Evolutionary conservation across 2,113 vertebrate genomes (phyloP).

Genomic region (Tautogolabrus adspersus): DNA sequence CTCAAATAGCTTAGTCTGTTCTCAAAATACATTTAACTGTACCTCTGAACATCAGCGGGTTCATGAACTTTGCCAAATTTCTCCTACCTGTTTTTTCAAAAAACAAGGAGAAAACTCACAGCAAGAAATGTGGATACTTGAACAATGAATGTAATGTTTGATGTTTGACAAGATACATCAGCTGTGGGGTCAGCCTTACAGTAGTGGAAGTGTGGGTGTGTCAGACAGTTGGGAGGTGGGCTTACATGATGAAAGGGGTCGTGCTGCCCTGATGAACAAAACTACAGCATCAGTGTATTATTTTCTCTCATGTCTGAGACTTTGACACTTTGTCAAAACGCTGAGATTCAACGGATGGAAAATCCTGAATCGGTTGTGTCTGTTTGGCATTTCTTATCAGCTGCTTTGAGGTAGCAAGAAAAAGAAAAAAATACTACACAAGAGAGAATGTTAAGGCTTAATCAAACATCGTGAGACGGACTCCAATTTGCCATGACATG

Average conservation of each 20-base stretch:
- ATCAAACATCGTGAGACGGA: constrained; percentile 50
- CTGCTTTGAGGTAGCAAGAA: constrained; percentile 4
- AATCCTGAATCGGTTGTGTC: constrained; percentile 34
- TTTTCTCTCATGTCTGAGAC: constrained; percentile 9
- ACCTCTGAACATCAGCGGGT: neutral
- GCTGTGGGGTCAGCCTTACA: constrained; percentile 24
- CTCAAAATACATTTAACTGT: too few relatives aligned
- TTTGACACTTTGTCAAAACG: constrained; percentile 7
- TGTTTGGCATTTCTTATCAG: constrained; percentile 26
- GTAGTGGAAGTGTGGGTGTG: constrained; percentile 46
- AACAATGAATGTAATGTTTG: neutral
- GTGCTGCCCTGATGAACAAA: constrained; percentile 60
- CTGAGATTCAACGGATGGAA: constrained; percentile 14
- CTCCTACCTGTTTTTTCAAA: neutral
- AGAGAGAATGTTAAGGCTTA: constrained; percentile 35
- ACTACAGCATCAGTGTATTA: constrained; percentile 25
- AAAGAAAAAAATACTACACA: constrained; percentile 17
- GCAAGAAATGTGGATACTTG: neutral
- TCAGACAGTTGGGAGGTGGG: constrained; percentile 22
- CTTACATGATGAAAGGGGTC: constrained; percentile 55
- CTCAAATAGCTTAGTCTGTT: too few relatives aligned
- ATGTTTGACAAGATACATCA: constrained; percentile 3
- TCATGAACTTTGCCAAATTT: constrained; percentile 15
- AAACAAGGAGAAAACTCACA: neutral
- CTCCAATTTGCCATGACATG: constrained; percentile 54